phyloP scores from a whole-genome alignment of 2,113 vertebrate genomes.

The Scopus umbretta region DNA sequence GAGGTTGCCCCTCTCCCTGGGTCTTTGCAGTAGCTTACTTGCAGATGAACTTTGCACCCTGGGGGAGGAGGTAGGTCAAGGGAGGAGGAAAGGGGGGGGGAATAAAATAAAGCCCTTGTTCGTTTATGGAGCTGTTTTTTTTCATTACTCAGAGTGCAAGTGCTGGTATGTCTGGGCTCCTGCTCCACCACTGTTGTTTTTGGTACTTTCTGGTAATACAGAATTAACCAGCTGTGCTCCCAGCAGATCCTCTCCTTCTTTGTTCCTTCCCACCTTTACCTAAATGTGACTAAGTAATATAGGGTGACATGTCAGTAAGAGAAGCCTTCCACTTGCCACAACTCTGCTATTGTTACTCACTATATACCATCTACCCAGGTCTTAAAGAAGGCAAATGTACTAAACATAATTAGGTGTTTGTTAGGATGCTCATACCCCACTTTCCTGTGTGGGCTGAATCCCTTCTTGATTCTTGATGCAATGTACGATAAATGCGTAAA shows the following conservation, averaged over 20 bases:
- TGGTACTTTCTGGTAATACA: not conserved
- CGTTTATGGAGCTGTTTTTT: not conserved
- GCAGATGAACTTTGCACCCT: not conserved
- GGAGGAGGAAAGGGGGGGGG: not conserved
- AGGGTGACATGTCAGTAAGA: not conserved
- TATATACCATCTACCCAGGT: not conserved
- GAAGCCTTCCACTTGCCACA: not conserved
- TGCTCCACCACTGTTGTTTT: not conserved
- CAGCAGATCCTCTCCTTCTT: not conserved
- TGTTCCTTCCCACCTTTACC: not conserved
- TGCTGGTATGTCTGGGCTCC: not conserved
- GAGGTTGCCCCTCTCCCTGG: not conserved
- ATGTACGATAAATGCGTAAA: not conserved
- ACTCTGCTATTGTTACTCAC: not conserved
- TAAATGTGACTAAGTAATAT: not conserved
- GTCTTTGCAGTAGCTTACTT: not conserved
- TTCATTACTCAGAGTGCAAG: not conserved
- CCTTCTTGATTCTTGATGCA: not conserved
- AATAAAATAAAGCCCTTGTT: not conserved
- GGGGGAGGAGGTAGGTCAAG: not conserved
- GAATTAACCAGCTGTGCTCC: not conserved
- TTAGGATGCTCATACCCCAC: not conserved
- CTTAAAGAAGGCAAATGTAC: not conserved
- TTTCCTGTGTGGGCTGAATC: not conserved
- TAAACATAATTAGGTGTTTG: not conserved